Conservation (phyloP, 2,113 vertebrate species). For the Rhinoderma darwinii region DNA sequence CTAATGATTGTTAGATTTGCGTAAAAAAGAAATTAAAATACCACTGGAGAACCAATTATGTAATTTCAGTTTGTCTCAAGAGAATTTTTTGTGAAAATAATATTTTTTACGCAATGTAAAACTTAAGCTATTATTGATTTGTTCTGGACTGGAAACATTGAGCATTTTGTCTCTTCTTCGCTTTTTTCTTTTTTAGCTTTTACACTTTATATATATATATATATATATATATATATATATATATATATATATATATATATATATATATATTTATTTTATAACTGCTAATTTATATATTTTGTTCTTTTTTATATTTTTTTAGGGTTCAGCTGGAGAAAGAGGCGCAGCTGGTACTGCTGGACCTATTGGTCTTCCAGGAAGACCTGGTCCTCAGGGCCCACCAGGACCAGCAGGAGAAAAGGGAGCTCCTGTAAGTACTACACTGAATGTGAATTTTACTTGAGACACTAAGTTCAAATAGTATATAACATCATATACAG, state of each 20-base stretch:
- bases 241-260: too few relatives aligned
- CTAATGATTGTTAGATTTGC: not conserved
- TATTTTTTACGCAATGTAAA: too few relatives aligned
- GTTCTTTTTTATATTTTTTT: not conserved
- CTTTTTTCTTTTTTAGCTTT: too few relatives aligned
- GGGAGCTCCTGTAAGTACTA: conserved; percentile 88
- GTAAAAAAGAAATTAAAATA: not conserved
- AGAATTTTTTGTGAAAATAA: too few relatives aligned
- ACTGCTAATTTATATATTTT: not conserved
- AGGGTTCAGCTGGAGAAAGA: conserved; percentile 96
- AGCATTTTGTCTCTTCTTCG: too few relatives aligned
- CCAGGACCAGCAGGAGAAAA: conserved; percentile 96
- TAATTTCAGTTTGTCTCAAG: not conserved
- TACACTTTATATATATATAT: not conserved
- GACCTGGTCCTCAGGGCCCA: conserved; percentile 91
- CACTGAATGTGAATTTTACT: not conserved
- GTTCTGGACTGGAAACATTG: too few relatives aligned
- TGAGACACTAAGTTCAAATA: not conserved
- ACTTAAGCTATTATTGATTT: too few relatives aligned
- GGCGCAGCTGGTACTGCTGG: conserved; percentile 90
- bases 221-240: too few relatives aligned
- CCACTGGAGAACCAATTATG: not conserved
- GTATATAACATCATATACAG: too few relatives aligned
- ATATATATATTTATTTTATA: too few relatives aligned
- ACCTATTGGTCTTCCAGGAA: conserved; percentile 90